Percentiles rank a stretch among this genome's conserved stretches.
These are phyloP conservation scores for Metalampra italica DNA, from an alignment of 2,888 invertebrate species.

Conservation along the genomic window DNA sequence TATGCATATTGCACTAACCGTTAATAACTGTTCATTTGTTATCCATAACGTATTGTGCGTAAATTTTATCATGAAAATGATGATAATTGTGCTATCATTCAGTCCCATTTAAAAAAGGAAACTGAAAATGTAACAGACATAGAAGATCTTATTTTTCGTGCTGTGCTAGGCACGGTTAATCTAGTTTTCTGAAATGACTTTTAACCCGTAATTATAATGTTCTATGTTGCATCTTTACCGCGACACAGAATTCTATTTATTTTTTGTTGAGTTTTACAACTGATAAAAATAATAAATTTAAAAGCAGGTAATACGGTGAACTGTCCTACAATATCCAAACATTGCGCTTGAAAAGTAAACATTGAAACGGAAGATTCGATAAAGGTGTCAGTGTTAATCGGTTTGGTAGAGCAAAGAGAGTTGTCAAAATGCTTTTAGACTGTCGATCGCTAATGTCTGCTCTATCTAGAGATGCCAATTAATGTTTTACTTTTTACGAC, in stretches of 20 bases:
- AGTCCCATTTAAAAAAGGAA: no score
- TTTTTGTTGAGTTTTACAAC: no score
- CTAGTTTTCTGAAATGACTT: no score
- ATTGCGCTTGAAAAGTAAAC: conserved; percentile 9
- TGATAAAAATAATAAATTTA: not conserved
- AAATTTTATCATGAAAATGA: not conserved
- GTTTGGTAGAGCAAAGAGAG: conserved; percentile 31
- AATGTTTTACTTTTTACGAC: no score
- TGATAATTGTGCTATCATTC: not conserved
- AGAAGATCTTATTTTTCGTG: no score
- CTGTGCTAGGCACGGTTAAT: no score
- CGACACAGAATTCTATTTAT: no score
- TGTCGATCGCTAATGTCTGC: conserved; percentile 25
- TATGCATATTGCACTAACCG: conserved; percentile 19
- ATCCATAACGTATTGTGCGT: conserved; percentile 4
- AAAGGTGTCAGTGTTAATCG: conserved; percentile 42
- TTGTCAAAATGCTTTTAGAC: conserved; percentile 74
- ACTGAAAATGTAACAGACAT: no score
- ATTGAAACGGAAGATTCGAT: conserved; percentile 23
- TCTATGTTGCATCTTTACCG: no score
- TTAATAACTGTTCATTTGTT: conserved; percentile 13
- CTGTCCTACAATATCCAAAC: not conserved
- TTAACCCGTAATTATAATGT: no score
- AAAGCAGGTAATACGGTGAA: not conserved
- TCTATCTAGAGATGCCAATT: no score